phyloP scores from a whole-genome alignment of 2,797 vertebrate genomes.

The Melopsittacus undulatus region DNA sequence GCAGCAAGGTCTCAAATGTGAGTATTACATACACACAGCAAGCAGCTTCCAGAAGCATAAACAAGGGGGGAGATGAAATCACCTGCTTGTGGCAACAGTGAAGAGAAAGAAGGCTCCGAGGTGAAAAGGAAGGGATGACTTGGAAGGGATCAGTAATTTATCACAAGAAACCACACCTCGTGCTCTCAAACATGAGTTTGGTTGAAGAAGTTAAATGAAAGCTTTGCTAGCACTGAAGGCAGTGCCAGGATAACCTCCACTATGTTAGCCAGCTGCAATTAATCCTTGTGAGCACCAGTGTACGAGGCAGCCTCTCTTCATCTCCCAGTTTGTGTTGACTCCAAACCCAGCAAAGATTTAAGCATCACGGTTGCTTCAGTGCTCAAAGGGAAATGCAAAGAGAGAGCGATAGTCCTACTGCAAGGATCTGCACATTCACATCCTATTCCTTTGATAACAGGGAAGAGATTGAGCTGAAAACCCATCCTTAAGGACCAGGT shows the following conservation, averaged over 20 bases:
- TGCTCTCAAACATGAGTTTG: neutral
- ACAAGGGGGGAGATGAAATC: neutral
- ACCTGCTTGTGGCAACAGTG: neutral
- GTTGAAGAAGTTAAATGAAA: constrained; percentile 10
- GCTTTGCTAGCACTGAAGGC: neutral
- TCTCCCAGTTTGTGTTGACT: neutral
- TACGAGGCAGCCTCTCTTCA: neutral
- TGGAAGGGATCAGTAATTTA: neutral
- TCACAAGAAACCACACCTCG: neutral
- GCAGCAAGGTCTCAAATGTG: neutral
- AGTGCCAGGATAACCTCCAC: neutral
- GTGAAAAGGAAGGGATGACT: neutral
- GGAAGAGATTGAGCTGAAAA: neutral
- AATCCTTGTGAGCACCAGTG: neutral
- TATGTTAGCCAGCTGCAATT: neutral
- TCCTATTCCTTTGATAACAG: neutral
- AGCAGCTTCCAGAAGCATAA: neutral
- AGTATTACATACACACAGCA: neutral
- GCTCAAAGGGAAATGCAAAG: neutral
- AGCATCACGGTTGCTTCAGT: neutral
- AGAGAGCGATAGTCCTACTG: neutral
- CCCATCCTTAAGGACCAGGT: neutral
- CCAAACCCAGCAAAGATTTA: neutral
- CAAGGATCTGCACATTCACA: neutral
- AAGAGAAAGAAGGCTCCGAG: neutral